A percentile compares a stretch with the other conserved stretches of the same genome.
These are phyloP conservation scores for Prunella strophiata DNA, from an alignment of 2,797 vertebrate species.

Conservation along the genomic window DNA sequence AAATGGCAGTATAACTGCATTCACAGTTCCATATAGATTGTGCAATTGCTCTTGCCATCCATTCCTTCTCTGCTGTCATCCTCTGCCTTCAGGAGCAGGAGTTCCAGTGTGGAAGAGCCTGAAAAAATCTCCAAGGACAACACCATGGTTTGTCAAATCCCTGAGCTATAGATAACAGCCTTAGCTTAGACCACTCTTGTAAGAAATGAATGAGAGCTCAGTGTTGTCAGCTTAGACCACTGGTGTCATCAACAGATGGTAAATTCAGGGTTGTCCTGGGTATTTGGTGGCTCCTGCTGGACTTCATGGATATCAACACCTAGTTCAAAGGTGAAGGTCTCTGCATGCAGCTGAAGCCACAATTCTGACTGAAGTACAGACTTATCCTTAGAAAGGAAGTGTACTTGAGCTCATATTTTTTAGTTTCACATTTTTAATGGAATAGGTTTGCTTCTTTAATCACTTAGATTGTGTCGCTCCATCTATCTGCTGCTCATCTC, in stretches of 20 bases:
- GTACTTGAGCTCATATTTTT: background rate
- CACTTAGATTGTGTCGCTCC: background rate
- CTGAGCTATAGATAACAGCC: background rate
- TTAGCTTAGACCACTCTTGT: background rate
- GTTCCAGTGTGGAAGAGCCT: background rate
- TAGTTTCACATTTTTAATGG: background rate
- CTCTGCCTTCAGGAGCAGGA: background rate
- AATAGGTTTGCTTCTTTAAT: background rate
- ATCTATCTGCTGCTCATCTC: background rate
- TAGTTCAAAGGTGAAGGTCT: background rate
- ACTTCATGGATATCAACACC: background rate
- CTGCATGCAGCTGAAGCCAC: background rate
- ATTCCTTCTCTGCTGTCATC: background rate
- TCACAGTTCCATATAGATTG: background rate
- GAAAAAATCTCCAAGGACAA: background rate
- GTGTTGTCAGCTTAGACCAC: background rate
- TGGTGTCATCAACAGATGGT: background rate
- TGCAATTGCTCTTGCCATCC: background rate
- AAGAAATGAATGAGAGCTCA: background rate
- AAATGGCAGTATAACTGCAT: background rate
- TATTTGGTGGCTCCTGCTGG: constrained; percentile 29
- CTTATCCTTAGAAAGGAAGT: background rate
- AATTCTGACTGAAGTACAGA: background rate
- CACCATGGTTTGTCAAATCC: background rate
- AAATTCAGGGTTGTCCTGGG: background rate